Base-by-base conservation (phyloP, 2,888 invertebrate species). In the Pachymerium ferrugineum region DNA sequence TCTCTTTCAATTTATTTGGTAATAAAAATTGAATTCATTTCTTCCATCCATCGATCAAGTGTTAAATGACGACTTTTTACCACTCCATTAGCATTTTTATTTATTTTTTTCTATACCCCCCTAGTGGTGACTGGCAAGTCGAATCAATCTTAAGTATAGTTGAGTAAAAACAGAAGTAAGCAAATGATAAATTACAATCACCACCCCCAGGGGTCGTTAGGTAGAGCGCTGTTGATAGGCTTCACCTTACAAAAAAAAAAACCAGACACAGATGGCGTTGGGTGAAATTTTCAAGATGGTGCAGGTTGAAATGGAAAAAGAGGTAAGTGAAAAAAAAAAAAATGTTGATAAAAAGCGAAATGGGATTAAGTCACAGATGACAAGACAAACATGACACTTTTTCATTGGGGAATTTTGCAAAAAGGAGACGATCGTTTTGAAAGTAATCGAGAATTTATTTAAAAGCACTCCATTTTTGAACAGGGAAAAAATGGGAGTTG, bases 341-440 rank as follows among this genome's bases (percentile, higher is more conserved):
- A 38, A 10, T 25, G 62, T 25, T 25, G 25, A 62, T 62, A 25
- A 62, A 62, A 62, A 62, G 22, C 10, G 28, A 38, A 62, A 62
- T 14, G 25, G 62, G 62, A 62, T 62, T 62, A 62, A 25, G 62
- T 62, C 14, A 28, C 10, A 62, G 62, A 62, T 62, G 62, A 62
- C 62, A 62, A 62, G 62, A 62, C 62, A 62, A 62, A 62, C 62
- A 62, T 62, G 62, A 62, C 62, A 62, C 62, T 25, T n/a, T 62
- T 62, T 62, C 62, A 62, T 62, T n/a, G 62, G 62, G 62, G 62
- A 62, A 62, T 38, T 38, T 38, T 62, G 62, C 62, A 28, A 62
- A 62, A 25, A 10, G n/a, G n/a, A n/a, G 62, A 62, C 28, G 25
- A 62, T 62, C 28, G 22, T 22, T 12, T 28, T 14, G 28, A 62